A percentile compares a stretch with the other conserved stretches of the same genome.
phyloP scores from a whole-genome alignment of 2,797 vertebrate species.

The Vespertilio murinus region DNA sequence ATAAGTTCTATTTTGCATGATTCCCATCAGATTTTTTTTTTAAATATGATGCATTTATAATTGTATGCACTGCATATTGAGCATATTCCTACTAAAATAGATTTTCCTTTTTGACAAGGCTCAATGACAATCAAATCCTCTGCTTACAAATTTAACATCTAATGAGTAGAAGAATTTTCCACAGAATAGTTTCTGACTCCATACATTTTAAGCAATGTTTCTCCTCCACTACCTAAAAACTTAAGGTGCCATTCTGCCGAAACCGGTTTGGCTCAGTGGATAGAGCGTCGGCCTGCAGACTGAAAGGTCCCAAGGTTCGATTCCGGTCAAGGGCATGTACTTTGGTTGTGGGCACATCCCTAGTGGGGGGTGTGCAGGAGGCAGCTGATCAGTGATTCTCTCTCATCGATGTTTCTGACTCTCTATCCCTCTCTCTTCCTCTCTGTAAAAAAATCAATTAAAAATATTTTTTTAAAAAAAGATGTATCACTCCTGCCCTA shows the following conservation, averaged over 20 bases:
- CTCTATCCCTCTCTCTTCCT: too few species aligned
- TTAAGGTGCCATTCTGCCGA: background rate
- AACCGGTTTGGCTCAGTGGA: too few species aligned
- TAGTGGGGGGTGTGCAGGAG: too few species aligned
- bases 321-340: too few species aligned
- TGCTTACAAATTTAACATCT: constrained; percentile 29
- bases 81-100: background rate
- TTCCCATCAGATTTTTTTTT: background rate
- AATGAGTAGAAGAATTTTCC: constrained; percentile 15
- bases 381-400: too few species aligned
- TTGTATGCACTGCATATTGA: background rate
- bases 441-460: too few species aligned
- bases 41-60: background rate
- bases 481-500: background rate
- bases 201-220: background rate
- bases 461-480: background rate
- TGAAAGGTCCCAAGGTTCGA: too few species aligned
- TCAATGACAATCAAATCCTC: background rate
- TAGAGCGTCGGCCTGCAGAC: too few species aligned
- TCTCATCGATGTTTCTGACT: too few species aligned
- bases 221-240: background rate
- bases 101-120: constrained; percentile 36
- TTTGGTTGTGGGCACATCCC: too few species aligned
- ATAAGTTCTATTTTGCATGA: constrained; percentile 25
- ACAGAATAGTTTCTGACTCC: background rate